A percentile compares a stretch with the other conserved stretches of the same genome.
Conservation (phyloP, 2,113 vertebrate genomes). For the western clawed frog (Xenopus tropicalis) region UCB_Xtro_10.0 CM004443.2:65086001-65086500, state of each 20-base stretch:
- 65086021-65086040: slow-evolving; percentile 40
- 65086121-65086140: slow-evolving; percentile 72
- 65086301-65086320: slow-evolving; percentile 52
- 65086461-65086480: no score
- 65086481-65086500: no score
- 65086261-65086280: slow-evolving; percentile 52
- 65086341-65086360: slow-evolving; percentile 23
- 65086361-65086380: not conserved
- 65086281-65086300: slow-evolving; percentile 15
- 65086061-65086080: slow-evolving; percentile 53
- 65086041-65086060: slow-evolving; percentile 33
- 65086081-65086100: slow-evolving; percentile 56
- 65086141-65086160: slow-evolving; percentile 64
- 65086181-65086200: slow-evolving; percentile 68
- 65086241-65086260: slow-evolving; percentile 62
- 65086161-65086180: slow-evolving; percentile 65
- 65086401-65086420: not conserved
- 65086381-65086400: not conserved
- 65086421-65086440: not conserved
- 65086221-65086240: slow-evolving; percentile 68
- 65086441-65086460: no score
- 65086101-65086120: slow-evolving; percentile 66
- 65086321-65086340: slow-evolving; percentile 44
- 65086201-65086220: slow-evolving; percentile 62
- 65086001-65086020: slow-evolving; percentile 27